These are phyloP conservation scores for Limenitis camilla DNA, from an alignment of 2,888 invertebrate species.

Conservation along the genomic window DNA sequence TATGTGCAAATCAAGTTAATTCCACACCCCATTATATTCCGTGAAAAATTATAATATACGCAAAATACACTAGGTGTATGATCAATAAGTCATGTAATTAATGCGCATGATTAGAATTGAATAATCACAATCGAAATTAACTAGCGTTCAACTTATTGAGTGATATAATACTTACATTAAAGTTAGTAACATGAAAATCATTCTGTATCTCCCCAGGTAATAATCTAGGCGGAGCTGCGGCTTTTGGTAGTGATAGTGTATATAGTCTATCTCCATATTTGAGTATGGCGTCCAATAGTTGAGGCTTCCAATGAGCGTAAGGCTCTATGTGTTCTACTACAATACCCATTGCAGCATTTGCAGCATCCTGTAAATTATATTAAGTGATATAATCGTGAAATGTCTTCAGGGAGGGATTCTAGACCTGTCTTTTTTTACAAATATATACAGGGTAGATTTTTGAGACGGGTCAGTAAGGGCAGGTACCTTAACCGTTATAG, in stretches of 20 bases:
- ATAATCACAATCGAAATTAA: no score
- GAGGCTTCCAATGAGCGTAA: constrained; percentile 71
- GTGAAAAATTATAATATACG: no score
- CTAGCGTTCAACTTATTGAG: not conserved
- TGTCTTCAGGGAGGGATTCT: not conserved
- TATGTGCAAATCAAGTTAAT: no score
- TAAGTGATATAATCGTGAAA: not conserved
- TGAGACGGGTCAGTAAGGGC: no score
- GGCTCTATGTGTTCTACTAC: constrained; percentile 75
- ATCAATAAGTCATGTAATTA: no score
- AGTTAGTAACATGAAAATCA: constrained; percentile 56
- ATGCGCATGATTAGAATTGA: no score
- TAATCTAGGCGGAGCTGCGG: constrained; percentile 38
- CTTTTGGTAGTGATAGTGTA: constrained; percentile 54
- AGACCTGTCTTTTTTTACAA: no score
- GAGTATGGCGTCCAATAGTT: constrained; percentile 74
- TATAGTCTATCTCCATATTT: constrained; percentile 78
- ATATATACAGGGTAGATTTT: no score
- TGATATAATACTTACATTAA: constrained; percentile 44
- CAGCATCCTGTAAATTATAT: constrained; percentile 60
- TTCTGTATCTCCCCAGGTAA: constrained; percentile 36
- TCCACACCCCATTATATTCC: no score
- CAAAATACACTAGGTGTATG: no score
- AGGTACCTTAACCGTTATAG: no score
- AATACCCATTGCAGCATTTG: constrained; percentile 73